Evolutionary conservation across 2,888 invertebrate genomes (phyloP), one percentile per base, ranked within the genome.

Genomic region (Oligia latruncula): DNA sequence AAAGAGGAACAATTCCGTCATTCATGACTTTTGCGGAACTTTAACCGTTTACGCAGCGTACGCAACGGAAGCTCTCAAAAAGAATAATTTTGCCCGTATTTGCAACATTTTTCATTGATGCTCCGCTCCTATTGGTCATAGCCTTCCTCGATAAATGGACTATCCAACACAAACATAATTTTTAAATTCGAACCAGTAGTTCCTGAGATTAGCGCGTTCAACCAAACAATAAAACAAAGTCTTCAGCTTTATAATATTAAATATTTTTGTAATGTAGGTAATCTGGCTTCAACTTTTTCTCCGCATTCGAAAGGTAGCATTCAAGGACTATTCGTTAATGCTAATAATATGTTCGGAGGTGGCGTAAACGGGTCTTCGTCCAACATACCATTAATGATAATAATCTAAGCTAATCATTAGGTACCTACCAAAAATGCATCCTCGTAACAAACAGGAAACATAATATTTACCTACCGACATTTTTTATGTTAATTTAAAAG

Each of bases 401-500:
- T 80, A 86, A 80, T 86, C 80, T 67, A 77, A 81, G 60, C 74
- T 85, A 81, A 85, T 89, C 49, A 87, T 83, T 81, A 85, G 81
- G 79, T 82, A 87, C 78, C 79, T 82, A 87, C 78, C 79, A 80
- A 89, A 87, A 88, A 88, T 87, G 85, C 85, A 89, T 85, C 78
- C 78, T 80, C 78, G 87, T 84, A 71, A 78, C 77, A 74, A 86
- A 87, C 90, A 89, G 90, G 90, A 90, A 88, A 87, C 77, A 77
- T 82, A 77, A 87, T 85, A 81, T 80, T 82, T 81, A 83, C 80
- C 82, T 76, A 80, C 78, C 74, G 74, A 81, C 74, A 82, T 85
- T 89, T 85, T 89, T 89, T 87, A 89, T 88, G 88, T 87, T 86
- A 88, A 89, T 89, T 81, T 81, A 81, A 84, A 83, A 84, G 80